Evolutionary conservation across 2,888 invertebrate species (phyloP).

Genomic region (Drosophila leonis): DNA sequence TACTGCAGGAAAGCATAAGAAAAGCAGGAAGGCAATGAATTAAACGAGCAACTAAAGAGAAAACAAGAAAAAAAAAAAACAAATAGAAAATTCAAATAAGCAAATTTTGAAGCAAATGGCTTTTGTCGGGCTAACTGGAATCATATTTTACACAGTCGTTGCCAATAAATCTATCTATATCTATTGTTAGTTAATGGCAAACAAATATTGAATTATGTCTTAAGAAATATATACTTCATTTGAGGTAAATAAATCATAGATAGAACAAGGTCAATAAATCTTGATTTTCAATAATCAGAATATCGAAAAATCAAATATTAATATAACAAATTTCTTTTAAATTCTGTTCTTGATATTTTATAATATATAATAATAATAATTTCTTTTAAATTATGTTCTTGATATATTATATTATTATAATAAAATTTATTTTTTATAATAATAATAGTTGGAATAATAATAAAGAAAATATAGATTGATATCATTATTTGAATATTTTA

Average conservation of each 20-base stretch:
- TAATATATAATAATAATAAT: neutral
- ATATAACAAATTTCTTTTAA: too few relatives aligned
- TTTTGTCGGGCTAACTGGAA: neutral
- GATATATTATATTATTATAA: too few relatives aligned
- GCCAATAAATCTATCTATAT: neutral
- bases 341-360: too few relatives aligned
- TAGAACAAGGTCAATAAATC: neutral
- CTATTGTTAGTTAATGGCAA: neutral
- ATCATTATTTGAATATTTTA: too few relatives aligned
- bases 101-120: neutral
- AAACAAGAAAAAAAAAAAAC: neutral
- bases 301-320: too few relatives aligned
- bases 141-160: neutral
- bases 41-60: neutral
- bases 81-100: neutral
- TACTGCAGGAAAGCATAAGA: constrained; percentile 9
- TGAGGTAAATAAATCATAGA: neutral
- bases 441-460: too few relatives aligned
- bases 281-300: too few relatives aligned
- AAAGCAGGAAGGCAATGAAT: constrained; percentile 14
- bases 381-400: too few relatives aligned
- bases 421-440: too few relatives aligned
- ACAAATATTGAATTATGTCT: neutral
- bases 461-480: too few relatives aligned
- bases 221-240: neutral